Evolutionary conservation across 2,113 vertebrate genomes (phyloP).

Genomic region (Octodon degus): DNA sequence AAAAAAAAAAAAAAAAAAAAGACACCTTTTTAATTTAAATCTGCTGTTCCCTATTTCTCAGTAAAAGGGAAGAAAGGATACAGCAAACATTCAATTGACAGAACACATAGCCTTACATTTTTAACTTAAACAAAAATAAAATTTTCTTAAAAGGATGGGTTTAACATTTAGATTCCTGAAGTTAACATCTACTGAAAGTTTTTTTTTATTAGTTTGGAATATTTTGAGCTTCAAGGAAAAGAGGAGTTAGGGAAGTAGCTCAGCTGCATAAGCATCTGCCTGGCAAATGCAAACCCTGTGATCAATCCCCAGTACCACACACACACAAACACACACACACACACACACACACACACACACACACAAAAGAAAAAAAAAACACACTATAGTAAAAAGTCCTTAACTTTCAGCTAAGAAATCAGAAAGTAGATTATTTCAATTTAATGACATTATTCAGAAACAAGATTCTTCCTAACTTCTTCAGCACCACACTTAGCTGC

Average conservation of each 20-base stretch:
- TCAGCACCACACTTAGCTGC: background rate
- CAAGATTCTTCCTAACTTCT: background rate
- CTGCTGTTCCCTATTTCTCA: background rate
- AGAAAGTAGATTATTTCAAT: background rate
- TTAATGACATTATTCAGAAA: background rate
- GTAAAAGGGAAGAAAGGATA: background rate
- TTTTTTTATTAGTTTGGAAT: background rate
- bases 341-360: too few relatives aligned
- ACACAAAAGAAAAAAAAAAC: background rate
- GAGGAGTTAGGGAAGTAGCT: too few relatives aligned
- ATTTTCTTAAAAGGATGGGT: background rate
- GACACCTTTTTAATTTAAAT: background rate
- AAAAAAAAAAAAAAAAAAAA: background rate
- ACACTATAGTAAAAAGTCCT: background rate
- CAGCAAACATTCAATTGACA: background rate
- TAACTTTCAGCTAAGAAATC: background rate
- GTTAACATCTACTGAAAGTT: background rate
- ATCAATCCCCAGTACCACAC: too few relatives aligned
- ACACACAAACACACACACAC: too few relatives aligned
- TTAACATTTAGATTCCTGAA: background rate
- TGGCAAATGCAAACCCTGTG: too few relatives aligned
- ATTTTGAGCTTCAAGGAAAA: constrained; percentile 18
- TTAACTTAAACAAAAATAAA: background rate
- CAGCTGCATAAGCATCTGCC: too few relatives aligned
- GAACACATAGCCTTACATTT: background rate